Percentiles rank a stretch among this genome's conserved stretches.
phyloP scores from a whole-genome alignment of 2,797 vertebrate genomes.

The Lagodon rhomboides region DNA sequence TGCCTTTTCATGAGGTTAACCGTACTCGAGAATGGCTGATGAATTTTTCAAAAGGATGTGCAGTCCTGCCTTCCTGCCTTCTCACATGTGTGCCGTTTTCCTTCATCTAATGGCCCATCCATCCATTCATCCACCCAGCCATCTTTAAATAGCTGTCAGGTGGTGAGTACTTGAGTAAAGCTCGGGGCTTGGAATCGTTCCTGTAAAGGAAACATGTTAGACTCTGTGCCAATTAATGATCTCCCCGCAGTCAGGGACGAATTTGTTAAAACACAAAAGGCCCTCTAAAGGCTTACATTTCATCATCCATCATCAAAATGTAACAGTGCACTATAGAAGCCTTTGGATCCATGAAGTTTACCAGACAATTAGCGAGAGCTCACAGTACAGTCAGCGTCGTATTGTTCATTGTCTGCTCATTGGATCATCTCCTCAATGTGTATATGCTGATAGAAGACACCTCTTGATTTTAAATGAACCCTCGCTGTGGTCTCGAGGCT shows the following conservation, averaged over 20 bases:
- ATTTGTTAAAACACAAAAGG: constrained; percentile 24
- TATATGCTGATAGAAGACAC: constrained; percentile 24
- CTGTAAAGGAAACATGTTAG: neutral
- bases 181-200: neutral
- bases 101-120: constrained; percentile 4
- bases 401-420: constrained; percentile 20
- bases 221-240: constrained; percentile 34
- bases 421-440: constrained; percentile 17
- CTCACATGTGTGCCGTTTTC: constrained; percentile 13
- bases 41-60: constrained; percentile 46
- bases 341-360: constrained; percentile 11
- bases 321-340: neutral
- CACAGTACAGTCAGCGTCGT: neutral
- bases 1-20: constrained; percentile 26
- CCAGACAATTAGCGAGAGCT: constrained; percentile 24
- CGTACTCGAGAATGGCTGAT: constrained; percentile 15
- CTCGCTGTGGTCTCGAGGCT: constrained; percentile 50
- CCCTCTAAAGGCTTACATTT: neutral
- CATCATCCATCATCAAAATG: constrained; percentile 5
- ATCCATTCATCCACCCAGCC: neutral
- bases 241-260: neutral
- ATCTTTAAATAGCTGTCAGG: constrained; percentile 29
- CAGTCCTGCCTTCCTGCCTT: neutral
- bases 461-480: constrained; percentile 51
- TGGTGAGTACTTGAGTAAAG: constrained; percentile 3